These are phyloP conservation scores for Cynodonichthys magdalenae DNA, from an alignment of 2,797 vertebrate species.

Conservation along the genomic window DNA sequence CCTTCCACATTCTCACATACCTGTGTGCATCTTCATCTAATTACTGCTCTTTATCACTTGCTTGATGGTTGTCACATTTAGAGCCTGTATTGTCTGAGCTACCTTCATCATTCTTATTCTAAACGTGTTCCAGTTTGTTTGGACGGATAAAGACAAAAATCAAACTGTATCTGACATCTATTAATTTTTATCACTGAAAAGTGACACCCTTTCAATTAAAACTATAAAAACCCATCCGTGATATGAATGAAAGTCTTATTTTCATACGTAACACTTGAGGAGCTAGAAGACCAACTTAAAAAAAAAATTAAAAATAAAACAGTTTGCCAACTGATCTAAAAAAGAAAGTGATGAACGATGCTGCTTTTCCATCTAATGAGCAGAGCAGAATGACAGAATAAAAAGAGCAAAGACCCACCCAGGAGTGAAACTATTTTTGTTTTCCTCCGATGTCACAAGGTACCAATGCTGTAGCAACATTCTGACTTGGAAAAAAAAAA, in stretches of 20 bases:
- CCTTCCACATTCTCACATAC: neutral
- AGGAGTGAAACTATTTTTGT: conserved; percentile 57
- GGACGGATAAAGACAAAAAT: neutral
- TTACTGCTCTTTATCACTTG: conserved; percentile 1
- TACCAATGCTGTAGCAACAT: conserved; percentile 34
- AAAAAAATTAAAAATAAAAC: conserved; percentile 42
- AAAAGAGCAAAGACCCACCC: conserved; percentile 44
- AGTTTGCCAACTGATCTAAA: conserved; percentile 46
- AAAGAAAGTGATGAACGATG: conserved; percentile 34
- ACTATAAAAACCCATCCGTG: neutral
- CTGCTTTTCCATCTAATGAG: conserved; percentile 58
- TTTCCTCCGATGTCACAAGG: conserved; percentile 38
- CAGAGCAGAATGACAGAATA: conserved; percentile 62
- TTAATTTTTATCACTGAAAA: neutral
- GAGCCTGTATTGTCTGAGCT: neutral
- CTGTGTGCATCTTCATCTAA: neutral
- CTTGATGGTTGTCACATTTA: conserved; percentile 1
- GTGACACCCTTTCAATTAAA: neutral
- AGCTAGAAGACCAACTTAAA: conserved; percentile 25
- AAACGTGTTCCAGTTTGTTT: neutral
- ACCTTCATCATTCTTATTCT: neutral
- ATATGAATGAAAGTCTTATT: neutral
- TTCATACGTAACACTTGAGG: neutral
- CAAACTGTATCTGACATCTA: too few relatives aligned
- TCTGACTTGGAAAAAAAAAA: conserved; percentile 45